Percentiles rank a stretch among this genome's conserved stretches.
phyloP scores from a whole-genome alignment of 2,113 vertebrate genomes.

The Pipa parva region DNA sequence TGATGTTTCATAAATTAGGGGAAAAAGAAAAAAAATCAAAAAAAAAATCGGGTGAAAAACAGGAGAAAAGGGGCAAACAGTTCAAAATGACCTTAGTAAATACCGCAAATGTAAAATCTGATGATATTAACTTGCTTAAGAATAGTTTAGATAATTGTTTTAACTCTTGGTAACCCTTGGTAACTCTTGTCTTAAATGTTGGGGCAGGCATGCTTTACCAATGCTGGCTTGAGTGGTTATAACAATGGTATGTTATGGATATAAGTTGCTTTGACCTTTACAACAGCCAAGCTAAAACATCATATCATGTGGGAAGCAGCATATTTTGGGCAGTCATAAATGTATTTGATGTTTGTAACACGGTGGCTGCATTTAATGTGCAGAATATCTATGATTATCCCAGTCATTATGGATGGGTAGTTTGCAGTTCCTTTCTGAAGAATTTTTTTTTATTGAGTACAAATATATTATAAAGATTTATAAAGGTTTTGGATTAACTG shows the following conservation, averaged over 20 bases:
- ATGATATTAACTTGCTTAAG: too few relatives aligned
- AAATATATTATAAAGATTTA: too few relatives aligned
- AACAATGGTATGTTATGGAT: not conserved
- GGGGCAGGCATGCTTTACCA: not conserved
- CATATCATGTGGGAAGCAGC: not conserved
- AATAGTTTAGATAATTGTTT: not conserved
- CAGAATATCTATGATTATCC: not conserved
- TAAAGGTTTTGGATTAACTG: too few relatives aligned
- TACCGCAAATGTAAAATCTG: too few relatives aligned
- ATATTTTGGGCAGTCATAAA: not conserved
- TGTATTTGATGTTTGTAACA: not conserved
- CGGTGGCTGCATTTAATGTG: not conserved
- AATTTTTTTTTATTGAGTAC: too few relatives aligned
- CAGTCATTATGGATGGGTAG: too few relatives aligned
- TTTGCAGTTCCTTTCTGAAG: too few relatives aligned
- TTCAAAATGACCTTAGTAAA: too few relatives aligned
- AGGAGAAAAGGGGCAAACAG: too few relatives aligned
- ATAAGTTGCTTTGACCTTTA: not conserved
- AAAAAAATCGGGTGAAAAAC: too few relatives aligned
- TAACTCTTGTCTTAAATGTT: conserved; percentile 24
- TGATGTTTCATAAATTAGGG: too few relatives aligned
- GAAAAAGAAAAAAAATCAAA: too few relatives aligned
- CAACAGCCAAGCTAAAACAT: not conserved
- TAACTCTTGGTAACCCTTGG: conserved; percentile 28
- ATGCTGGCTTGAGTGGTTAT: conserved; percentile 14